Conservation (phyloP, 2,888 invertebrate genomes). For the Lasioglossum vierecki region DNA sequence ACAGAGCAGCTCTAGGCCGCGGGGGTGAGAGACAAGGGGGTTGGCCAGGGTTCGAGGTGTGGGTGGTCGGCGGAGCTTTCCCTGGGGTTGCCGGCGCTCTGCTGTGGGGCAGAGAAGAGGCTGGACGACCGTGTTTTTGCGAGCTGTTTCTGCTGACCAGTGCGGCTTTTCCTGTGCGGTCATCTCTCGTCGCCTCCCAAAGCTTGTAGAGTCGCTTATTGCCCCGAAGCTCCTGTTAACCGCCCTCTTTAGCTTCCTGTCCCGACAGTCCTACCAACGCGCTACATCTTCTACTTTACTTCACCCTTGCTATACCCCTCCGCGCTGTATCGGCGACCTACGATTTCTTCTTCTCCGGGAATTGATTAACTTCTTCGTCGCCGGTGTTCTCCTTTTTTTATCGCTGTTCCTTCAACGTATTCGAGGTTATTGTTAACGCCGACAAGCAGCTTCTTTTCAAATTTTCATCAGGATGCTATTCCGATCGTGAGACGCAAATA, state of each 20-base stretch:
- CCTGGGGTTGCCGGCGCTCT: slow-evolving; percentile 55
- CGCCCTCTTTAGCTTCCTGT: slow-evolving; percentile 76
- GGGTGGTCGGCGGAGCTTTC: slow-evolving; percentile 62
- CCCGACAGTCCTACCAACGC: slow-evolving; percentile 59
- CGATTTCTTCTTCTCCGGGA: neutral
- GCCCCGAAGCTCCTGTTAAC: slow-evolving; percentile 80
- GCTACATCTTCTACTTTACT: slow-evolving; percentile 16
- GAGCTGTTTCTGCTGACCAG: slow-evolving; percentile 81
- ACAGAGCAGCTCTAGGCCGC: slow-evolving; percentile 23
- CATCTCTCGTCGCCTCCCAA: slow-evolving; percentile 81
- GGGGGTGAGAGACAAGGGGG: slow-evolving; percentile 36
- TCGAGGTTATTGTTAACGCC: neutral
- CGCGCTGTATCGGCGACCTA: neutral
- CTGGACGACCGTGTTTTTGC: slow-evolving; percentile 75
- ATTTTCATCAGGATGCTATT: neutral
- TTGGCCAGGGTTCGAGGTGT: slow-evolving; percentile 46
- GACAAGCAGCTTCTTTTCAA: neutral
- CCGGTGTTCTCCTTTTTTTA: neutral
- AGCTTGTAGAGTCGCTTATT: slow-evolving; percentile 82
- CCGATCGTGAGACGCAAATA: neutral
- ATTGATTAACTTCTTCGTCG: slow-evolving; percentile 2
- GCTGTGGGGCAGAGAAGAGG: slow-evolving; percentile 66
- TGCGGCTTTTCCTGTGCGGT: slow-evolving; percentile 79
- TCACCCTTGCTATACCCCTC: neutral
- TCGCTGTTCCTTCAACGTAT: neutral